Evolutionary conservation across 2,113 vertebrate species (phyloP), one percentile per base, ranked within the genome.

Genomic region (Piaya cayana): DNA sequence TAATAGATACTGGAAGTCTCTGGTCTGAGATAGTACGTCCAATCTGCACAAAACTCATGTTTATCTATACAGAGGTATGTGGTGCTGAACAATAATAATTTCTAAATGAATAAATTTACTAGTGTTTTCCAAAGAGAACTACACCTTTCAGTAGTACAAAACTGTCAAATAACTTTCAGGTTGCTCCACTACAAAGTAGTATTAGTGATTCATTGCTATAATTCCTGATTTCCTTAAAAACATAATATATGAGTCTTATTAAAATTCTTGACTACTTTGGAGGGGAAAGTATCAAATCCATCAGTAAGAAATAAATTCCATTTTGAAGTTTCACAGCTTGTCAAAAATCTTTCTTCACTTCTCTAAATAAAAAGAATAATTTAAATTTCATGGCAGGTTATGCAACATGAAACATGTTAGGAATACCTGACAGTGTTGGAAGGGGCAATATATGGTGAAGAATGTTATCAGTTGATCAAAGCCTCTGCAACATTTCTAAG

Each of bases 391-490:
- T 3, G 0, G 34, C 12, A 60, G 67, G 36, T 86, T 92, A 81
- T 42, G 43, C 81, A 87, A 76, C 45, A 60, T 11, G 36, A 71
- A 84, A 34, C 75, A 49, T 68, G 65, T 69, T 43, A 62, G 36
- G 69, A 93, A 93, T 72, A 85, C 53, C 45, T 89, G 36, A 20
- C n/a, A 47, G 75, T 59, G 26, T 21, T 83, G 78, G 72, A 70
- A 95, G 63, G 47, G 45, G 36, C 49, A 56, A 60, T 59, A n/a
- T 7, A 7, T 81, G 56, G 32, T 29, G 47, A 43, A 26, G 8
- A 11, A 26, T 55, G 25, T 50, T 90, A 86, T 86, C 76, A 75
- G 23, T 68, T 81, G 82, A 88, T 92, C 86, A 93, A 92, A 93
- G 74, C 43, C 60, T 64, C 23, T 84, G 65, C 22, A 82, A 42